Evolutionary conservation across 37 sponge, comb jelly and placozoan genomes (phyloP), one percentile per base, ranked within the genome.

Genomic region (Halichondria panicea): DNA sequence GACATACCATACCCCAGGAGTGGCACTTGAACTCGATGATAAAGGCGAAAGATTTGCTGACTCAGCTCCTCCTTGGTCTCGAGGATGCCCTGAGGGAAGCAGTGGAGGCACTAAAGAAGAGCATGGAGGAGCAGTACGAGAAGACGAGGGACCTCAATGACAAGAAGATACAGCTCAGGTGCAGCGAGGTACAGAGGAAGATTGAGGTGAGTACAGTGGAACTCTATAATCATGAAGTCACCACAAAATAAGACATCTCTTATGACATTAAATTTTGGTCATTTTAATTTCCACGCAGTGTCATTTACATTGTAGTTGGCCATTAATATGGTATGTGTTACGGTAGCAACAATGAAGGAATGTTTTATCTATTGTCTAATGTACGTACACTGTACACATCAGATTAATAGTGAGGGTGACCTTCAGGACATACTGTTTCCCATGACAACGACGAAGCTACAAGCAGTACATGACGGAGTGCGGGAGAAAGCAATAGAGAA

Each of bases 11-110:
- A 56, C 19, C 81, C 21, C 46, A 83, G 88, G 27, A 35, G 7
- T 92, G 88, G 93, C 95, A 94, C 71, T n/a, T 59, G 32, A 22
- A 43, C 5, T 70, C 89, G 0, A 33, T 44, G 25, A 34, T 69
- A 35, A 87, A 76, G 32, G 63, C 91, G 12, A 62, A 52, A 33
- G 41, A 55, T 8, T 81, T 94, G 41, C 69, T 94, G 50, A 63
- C 73, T 37, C 81, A 87, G 59, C 78, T 94, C 4, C 75, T 94
- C n/a, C 81, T 94, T 68, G 89, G 91, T 22, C 73, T 90, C 34
- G 63, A 70, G 28, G 72, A 74, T 48, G 80, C 84, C 28, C 70
- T 63, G 28, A 60, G 35, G 18, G 79, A 67, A 22, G 82, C 77
- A 6, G 41, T 70, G 27, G 50, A 50, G 4, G 74, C 37, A 40